phyloP scores from a whole-genome alignment of 2,113 vertebrate species.

The Paedocypris sp. region DNA sequence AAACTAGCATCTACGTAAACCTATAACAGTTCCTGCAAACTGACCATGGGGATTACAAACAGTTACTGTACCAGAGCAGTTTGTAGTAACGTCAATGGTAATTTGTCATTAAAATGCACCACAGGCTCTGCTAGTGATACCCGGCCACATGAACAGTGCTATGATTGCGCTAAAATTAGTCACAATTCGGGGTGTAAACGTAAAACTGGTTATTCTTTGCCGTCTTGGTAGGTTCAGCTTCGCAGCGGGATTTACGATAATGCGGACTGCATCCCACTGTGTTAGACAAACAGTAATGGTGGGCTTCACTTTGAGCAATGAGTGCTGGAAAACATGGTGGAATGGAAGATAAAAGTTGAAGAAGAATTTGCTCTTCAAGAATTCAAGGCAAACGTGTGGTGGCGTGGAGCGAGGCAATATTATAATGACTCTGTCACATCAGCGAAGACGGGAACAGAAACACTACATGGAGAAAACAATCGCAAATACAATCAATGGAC shows the following conservation, averaged over 20 bases:
- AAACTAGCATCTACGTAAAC: no score
- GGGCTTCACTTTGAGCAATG: constrained; percentile 3
- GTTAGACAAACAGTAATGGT: constrained; percentile 21
- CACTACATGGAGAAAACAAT: no score
- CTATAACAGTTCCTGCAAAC: neutral
- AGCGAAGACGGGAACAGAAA: no score
- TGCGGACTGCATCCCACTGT: neutral
- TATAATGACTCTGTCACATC: neutral
- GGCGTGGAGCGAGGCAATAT: neutral
- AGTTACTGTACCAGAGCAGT: neutral
- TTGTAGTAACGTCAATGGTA: neutral
- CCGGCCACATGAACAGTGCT: constrained; percentile 22
- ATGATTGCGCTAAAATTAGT: constrained; percentile 22
- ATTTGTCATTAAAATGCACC: constrained; percentile 23
- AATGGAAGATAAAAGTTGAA: constrained; percentile 11
- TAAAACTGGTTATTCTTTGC: constrained; percentile 23
- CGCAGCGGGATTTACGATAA: constrained; percentile 17
- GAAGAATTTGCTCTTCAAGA: neutral
- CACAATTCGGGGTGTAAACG: constrained; percentile 14
- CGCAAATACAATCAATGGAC: no score
- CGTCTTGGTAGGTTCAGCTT: constrained; percentile 30
- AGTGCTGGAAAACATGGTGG: constrained; percentile 6
- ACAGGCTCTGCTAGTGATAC: neutral
- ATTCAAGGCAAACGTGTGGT: neutral
- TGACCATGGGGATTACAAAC: neutral